These are phyloP conservation scores for Deroplatys truncata DNA, from an alignment of 2,888 invertebrate genomes.

Conservation along the genomic window DNA sequence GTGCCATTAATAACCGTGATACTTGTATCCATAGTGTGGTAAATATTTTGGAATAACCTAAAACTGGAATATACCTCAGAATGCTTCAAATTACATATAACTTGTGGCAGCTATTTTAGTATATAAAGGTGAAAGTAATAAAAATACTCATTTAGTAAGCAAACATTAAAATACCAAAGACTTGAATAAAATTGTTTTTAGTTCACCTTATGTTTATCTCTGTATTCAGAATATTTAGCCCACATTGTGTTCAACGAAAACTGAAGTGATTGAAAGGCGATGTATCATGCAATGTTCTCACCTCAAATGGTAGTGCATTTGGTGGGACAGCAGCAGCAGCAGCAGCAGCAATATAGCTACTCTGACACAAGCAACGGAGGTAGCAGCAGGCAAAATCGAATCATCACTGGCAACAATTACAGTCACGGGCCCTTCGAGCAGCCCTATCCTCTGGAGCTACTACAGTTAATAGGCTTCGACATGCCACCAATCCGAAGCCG, in stretches of 20 bases:
- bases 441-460: conserved; percentile 3
- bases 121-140: neutral
- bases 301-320: conserved; percentile 24
- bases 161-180: neutral
- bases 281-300: conserved; percentile 30
- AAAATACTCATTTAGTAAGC: neutral
- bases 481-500: conserved; percentile 27
- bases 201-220: neutral
- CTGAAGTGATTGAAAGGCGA: conserved; percentile 17
- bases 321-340: conserved; percentile 26
- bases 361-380: neutral
- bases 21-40: neutral
- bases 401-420: conserved; percentile 9
- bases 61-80: neutral
- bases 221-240: neutral
- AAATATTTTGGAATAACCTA: neutral
- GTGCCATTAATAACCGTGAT: neutral
- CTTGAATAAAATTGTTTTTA: neutral
- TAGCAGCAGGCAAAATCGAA: neutral
- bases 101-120: neutral
- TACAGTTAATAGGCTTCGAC: conserved; percentile 27
- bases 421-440: conserved; percentile 14
- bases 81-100: neutral
- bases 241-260: conserved; percentile 15
- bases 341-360: conserved; percentile 9